Percentiles rank a stretch among this genome's conserved stretches.
These are phyloP conservation scores for Nephrocerus scutellatus DNA, from an alignment of 2,888 invertebrate genomes.

Conservation along the genomic window DNA sequence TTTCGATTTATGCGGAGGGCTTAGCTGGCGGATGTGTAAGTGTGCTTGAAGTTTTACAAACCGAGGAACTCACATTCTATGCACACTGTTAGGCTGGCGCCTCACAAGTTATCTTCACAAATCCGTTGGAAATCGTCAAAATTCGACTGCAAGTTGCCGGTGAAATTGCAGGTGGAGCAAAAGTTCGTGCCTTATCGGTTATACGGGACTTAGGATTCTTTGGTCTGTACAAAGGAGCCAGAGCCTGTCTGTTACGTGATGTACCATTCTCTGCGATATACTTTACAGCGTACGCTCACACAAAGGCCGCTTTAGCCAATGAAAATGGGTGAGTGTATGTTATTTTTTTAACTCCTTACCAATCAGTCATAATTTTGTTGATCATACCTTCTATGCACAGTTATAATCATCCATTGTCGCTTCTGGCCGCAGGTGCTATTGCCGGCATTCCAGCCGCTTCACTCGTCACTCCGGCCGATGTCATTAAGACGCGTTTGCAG, in stretches of 20 bases:
- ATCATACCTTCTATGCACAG: conserved; percentile 18
- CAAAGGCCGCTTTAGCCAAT: conserved; percentile 85
- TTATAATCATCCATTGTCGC: conserved; percentile 81
- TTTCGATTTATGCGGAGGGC: conserved; percentile 78
- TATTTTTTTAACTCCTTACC: too few species aligned
- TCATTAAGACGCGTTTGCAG: conserved; percentile 91
- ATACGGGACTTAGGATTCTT: conserved; percentile 91
- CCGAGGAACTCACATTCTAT: too few species aligned
- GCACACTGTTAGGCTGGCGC: conserved; percentile 67
- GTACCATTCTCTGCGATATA: conserved; percentile 98
- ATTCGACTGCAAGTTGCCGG: conserved; percentile 97
- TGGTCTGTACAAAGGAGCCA: conserved; percentile 92
- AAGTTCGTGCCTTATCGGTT: conserved; percentile 83
- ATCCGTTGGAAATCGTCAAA: conserved; percentile 98
- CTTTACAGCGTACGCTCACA: conserved; percentile 95
- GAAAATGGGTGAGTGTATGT: conserved; percentile 72
- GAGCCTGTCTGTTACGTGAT: conserved; percentile 91
- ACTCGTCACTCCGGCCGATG: conserved; percentile 97
- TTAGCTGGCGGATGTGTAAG: conserved; percentile 89
- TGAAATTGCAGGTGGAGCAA: conserved; percentile 75
- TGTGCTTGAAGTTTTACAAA: too few species aligned
- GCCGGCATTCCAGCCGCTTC: conserved; percentile 96
- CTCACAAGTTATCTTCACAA: conserved; percentile 96
- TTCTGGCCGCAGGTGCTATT: conserved; percentile 80
- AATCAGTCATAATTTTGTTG: conserved; percentile 14